A percentile compares a stretch with the other conserved stretches of the same genome.
phyloP scores from a whole-genome alignment of 2,113 vertebrate species.

The Jacana jacana region DNA sequence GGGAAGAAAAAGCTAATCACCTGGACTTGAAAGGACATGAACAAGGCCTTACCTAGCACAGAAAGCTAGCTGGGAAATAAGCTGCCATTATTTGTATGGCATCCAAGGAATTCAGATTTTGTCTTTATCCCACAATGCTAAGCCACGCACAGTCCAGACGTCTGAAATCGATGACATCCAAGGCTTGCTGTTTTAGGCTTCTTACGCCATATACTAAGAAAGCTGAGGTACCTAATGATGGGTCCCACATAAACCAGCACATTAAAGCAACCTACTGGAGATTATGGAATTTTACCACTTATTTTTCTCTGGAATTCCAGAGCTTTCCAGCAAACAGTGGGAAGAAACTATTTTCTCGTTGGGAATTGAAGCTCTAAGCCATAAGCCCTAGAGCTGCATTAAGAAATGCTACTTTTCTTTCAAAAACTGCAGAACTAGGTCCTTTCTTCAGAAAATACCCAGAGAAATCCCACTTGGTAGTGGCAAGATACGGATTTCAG shows the following conservation, averaged over 20 bases:
- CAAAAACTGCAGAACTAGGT: neutral
- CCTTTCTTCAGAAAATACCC: neutral
- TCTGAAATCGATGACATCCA: neutral
- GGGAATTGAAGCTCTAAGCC: neutral
- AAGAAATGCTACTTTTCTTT: neutral
- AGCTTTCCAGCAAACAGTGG: neutral
- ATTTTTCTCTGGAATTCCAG: neutral
- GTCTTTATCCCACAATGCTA: neutral
- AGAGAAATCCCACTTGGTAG: neutral
- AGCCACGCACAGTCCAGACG: neutral
- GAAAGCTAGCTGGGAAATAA: neutral
- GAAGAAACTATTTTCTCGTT: neutral
- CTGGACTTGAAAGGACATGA: neutral
- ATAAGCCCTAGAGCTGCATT: neutral
- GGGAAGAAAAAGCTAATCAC: neutral
- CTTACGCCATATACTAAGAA: neutral
- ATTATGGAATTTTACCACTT: neutral
- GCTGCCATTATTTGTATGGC: neutral
- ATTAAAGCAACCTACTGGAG: neutral
- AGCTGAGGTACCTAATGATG: neutral
- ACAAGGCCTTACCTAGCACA: neutral
- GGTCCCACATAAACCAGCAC: neutral
- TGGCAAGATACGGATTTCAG: neutral
- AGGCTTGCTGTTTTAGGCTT: neutral
- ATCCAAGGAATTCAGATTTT: neutral